Evolutionary conservation across 2,797 vertebrate species (phyloP).

Genomic region (Meda fulgida): DNA sequence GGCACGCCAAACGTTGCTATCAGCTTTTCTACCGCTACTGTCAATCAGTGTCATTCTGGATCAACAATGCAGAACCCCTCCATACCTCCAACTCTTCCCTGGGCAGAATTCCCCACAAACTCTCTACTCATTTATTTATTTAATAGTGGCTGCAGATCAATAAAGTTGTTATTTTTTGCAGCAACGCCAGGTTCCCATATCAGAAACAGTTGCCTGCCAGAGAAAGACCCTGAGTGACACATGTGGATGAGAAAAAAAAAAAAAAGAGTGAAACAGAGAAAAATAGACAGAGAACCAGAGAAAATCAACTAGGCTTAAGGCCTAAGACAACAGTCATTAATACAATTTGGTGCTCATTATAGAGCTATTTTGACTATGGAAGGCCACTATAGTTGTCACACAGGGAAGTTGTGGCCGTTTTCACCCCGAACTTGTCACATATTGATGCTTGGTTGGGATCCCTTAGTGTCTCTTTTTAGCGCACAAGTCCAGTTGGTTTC

Average conservation of each 20-base stretch:
- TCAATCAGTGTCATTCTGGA: constrained; percentile 86
- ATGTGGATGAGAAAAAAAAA: neutral
- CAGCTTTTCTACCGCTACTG: constrained; percentile 84
- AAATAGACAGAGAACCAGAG: constrained; percentile 5
- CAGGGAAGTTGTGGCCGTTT: neutral
- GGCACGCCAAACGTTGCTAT: constrained; percentile 84
- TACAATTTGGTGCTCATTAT: neutral
- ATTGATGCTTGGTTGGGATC: too few relatives aligned
- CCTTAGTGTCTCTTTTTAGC: too few relatives aligned
- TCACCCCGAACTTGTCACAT: too few relatives aligned
- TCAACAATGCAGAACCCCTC: constrained; percentile 85
- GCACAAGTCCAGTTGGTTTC: neutral
- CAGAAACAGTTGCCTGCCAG: constrained; percentile 65
- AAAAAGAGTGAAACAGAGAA: constrained; percentile 9
- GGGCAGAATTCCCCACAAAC: constrained; percentile 41
- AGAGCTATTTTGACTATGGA: neutral
- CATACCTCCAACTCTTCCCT: constrained; percentile 66
- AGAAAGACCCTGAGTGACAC: constrained; percentile 70
- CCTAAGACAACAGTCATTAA: neutral
- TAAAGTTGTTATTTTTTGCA: constrained; percentile 74
- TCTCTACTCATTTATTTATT: constrained; percentile 73
- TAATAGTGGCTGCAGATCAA: constrained; percentile 76
- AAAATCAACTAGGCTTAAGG: neutral
- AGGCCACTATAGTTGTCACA: too few relatives aligned
- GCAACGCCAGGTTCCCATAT: constrained; percentile 56